Base-by-base conservation (phyloP, 1,140 invertebrate genomes). In the Brachionus rotundiformis region DNA sequence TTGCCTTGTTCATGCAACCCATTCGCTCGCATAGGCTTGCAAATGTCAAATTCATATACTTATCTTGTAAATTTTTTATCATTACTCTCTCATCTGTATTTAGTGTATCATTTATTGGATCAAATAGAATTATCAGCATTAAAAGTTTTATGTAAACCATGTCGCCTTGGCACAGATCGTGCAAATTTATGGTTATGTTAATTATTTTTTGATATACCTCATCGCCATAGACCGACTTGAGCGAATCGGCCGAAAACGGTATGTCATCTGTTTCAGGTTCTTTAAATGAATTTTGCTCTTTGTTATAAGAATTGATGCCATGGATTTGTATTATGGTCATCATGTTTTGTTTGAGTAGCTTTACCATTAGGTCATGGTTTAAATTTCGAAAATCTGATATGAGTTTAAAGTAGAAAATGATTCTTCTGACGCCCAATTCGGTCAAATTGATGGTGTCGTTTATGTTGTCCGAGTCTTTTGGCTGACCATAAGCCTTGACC, bases 251-350 rank as follows among this genome's bases (percentile, higher is more conserved):
- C 3, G 49, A n/a, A 33, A 79, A 79, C 33, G 76, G 47, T 19
- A 27, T 79, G 19, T 79, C 76, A 59, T 79, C 76, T 2, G 76
- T 79, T n/a, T 33, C 76, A 3, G 76, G 76, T 27, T 79, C 47
- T 39, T 79, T 54, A 19, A 79, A 79, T 3, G 25, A 59, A 27
- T 79, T 79, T 4, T 54, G 33, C 31, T 59, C 13, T 79, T 79
- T 79, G 25, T 79, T 79, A 33, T 59, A 79, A 8, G 76, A 79
- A 59, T 59, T 79, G 23, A 79, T 41, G 13, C 76, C 76, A 25
- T 79, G 76, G 25, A 79, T 63, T 79, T 79, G 76, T 36, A 79
- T 36, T n/a, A 79, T 54, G 33, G 23, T 79, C 76, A 79, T 79
- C 76, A 79, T 79, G 54, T 54, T 59, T 59, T 79, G 76, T 79